Percentiles rank a stretch among this genome's conserved stretches.
Conservation (phyloP, 2,888 invertebrate species). For the Cryptocephalus primarius region DNA sequence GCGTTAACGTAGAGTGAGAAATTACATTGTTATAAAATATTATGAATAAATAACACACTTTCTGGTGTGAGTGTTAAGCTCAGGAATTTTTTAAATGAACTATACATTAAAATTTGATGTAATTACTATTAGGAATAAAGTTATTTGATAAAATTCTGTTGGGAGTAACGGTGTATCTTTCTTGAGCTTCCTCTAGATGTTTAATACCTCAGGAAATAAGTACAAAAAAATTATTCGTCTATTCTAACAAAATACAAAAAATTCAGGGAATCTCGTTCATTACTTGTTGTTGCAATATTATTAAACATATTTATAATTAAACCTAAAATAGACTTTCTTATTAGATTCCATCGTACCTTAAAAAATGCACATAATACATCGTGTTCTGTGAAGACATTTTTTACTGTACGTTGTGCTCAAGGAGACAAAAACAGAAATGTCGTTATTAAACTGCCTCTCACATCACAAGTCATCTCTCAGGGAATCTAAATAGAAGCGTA, state of each 20-base stretch:
- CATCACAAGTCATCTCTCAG: no score
- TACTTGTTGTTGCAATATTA: conserved; percentile 8
- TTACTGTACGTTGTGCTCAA: not conserved
- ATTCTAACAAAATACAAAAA: conserved; percentile 7
- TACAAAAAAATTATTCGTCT: conserved; percentile 15
- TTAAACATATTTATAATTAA: no score
- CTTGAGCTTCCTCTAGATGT: no score
- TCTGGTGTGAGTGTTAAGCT: conserved; percentile 12
- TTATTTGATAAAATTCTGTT: no score
- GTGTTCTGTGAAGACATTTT: not conserved
- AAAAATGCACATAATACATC: conserved; percentile 4
- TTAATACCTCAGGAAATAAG: conserved; percentile 7
- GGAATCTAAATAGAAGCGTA: no score
- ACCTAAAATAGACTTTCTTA: conserved; percentile 17
- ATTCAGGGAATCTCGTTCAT: conserved; percentile 25
- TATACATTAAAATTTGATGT: no score
- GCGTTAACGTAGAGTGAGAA: no score
- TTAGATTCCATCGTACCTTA: conserved; percentile 10
- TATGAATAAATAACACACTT: no score
- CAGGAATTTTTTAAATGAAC: conserved; percentile 14
- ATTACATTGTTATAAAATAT: no score
- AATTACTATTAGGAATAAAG: no score
- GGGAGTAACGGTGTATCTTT: no score
- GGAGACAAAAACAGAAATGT: conserved; percentile 5
- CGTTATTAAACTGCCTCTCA: not conserved